These are phyloP conservation scores for Cyprinodon diabolis DNA, from an alignment of 2,797 vertebrate species.

Conservation along the genomic window DNA sequence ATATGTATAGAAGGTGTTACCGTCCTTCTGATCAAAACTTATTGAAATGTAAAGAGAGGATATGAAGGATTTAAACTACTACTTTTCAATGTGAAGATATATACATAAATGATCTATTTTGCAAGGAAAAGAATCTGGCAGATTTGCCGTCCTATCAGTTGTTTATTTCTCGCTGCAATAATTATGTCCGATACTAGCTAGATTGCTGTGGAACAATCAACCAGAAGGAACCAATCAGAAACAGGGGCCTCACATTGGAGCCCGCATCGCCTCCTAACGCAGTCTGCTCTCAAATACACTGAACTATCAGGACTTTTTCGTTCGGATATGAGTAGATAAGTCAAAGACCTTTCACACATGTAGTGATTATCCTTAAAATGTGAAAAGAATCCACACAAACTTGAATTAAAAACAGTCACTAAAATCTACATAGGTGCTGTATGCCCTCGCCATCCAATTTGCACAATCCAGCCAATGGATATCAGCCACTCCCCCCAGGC, in stretches of 20 bases:
- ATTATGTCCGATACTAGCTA: conserved; percentile 69
- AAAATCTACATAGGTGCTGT: conserved; percentile 30
- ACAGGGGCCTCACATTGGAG: conserved; percentile 64
- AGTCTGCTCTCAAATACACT: conserved; percentile 25
- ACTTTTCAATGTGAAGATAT: conserved; percentile 85
- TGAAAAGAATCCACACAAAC: conserved; percentile 19
- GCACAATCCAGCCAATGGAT: conserved; percentile 72
- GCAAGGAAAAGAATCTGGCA: conserved; percentile 74
- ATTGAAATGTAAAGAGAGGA: conserved; percentile 79
- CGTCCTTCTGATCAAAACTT: conserved; percentile 68
- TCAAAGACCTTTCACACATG: conserved; percentile 18
- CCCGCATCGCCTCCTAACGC: conserved; percentile 30
- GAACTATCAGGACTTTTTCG: conserved; percentile 32
- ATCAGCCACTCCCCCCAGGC: conserved; percentile 57
- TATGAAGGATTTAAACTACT: conserved; percentile 78
- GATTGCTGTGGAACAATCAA: conserved; percentile 82
- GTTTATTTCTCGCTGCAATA: conserved; percentile 81
- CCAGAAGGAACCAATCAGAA: conserved; percentile 65
- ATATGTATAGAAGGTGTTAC: conserved; percentile 75
- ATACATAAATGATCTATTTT: conserved; percentile 85
- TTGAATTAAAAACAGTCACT: conserved; percentile 26
- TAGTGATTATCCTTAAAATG: conserved; percentile 3
- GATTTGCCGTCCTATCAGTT: conserved; percentile 75
- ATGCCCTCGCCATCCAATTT: conserved; percentile 61
- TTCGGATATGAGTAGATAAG: conserved; percentile 23